Evolutionary conservation across 2,888 invertebrate species (phyloP).

Genomic region (Plebejus melissa): DNA sequence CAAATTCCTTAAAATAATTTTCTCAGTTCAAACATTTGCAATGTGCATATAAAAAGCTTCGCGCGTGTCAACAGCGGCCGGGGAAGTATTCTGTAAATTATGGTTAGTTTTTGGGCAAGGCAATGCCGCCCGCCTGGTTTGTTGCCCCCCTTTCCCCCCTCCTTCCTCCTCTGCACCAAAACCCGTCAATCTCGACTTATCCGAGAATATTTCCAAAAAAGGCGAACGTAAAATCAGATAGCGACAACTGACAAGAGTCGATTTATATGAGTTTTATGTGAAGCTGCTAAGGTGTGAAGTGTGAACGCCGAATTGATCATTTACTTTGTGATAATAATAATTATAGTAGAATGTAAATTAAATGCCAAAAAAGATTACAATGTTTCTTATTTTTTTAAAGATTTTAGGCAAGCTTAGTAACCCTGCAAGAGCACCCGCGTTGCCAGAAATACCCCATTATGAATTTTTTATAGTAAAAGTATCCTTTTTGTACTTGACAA

Average conservation of each 20-base stretch:
- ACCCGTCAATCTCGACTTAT: slow-evolving; percentile 77
- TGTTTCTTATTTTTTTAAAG: no score
- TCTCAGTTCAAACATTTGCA: slow-evolving; percentile 33
- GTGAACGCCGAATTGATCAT: not conserved
- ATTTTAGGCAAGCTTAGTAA: no score
- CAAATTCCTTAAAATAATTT: not conserved
- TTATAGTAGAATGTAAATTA: no score
- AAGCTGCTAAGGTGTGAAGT: not conserved
- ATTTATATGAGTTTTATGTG: slow-evolving; percentile 1
- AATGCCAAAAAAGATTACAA: no score
- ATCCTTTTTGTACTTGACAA: no score
- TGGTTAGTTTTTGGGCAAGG: slow-evolving; percentile 79
- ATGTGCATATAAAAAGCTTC: slow-evolving; percentile 44
- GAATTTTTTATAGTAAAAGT: no score
- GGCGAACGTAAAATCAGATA: slow-evolving; percentile 31
- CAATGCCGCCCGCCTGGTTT: slow-evolving; percentile 75
- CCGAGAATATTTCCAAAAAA: slow-evolving; percentile 73
- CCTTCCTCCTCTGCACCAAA: slow-evolving; percentile 43
- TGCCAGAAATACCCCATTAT: no score
- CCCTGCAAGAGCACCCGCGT: no score
- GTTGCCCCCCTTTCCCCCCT: slow-evolving; percentile 52
- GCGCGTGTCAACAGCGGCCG: slow-evolving; percentile 64
- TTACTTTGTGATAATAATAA: not conserved
- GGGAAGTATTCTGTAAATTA: slow-evolving; percentile 78
- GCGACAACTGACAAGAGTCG: not conserved